Evolutionary conservation across 1,140 invertebrate species (phyloP).

Genomic region (Drosophila pallidifrons): DNA sequence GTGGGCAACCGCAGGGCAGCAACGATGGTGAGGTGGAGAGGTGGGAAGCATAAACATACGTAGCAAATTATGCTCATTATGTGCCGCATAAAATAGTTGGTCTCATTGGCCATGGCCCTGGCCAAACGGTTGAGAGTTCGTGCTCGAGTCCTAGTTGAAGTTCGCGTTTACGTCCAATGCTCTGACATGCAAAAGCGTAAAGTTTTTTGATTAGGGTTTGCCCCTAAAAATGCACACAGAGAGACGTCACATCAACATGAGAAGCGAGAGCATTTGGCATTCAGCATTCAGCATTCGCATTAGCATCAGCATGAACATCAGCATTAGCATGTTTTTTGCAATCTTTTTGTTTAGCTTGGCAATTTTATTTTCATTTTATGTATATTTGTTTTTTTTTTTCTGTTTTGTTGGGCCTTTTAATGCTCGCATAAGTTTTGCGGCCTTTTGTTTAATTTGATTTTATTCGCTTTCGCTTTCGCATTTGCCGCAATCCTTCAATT

Average conservation of each 20-base stretch:
- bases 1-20: slow-evolving; percentile 41
- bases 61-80: slow-evolving; percentile 52
- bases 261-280: background rate
- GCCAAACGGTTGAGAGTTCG: background rate
- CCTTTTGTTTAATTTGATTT: slow-evolving; percentile 53
- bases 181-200: slow-evolving; percentile 34
- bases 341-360: slow-evolving; percentile 35
- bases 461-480: slow-evolving; percentile 46
- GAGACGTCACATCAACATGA: slow-evolving; percentile 13
- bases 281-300: slow-evolving; percentile 3
- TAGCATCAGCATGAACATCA: slow-evolving; percentile 13
- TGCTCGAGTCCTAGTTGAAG: background rate
- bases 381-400: no score
- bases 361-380: slow-evolving; percentile 16
- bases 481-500: slow-evolving; percentile 47
- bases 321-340: slow-evolving; percentile 3
- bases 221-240: background rate
- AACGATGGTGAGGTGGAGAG: background rate
- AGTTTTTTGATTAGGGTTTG: slow-evolving; percentile 51
- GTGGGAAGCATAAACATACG: background rate
- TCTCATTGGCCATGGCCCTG: slow-evolving; percentile 4
- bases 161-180: slow-evolving; percentile 5
- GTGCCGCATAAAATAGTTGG: slow-evolving; percentile 48
- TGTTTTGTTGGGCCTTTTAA: background rate
- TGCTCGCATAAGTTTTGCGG: slow-evolving; percentile 25